phyloP scores from a whole-genome alignment of 2,797 vertebrate species.

The Spinus olivaceus region DNA sequence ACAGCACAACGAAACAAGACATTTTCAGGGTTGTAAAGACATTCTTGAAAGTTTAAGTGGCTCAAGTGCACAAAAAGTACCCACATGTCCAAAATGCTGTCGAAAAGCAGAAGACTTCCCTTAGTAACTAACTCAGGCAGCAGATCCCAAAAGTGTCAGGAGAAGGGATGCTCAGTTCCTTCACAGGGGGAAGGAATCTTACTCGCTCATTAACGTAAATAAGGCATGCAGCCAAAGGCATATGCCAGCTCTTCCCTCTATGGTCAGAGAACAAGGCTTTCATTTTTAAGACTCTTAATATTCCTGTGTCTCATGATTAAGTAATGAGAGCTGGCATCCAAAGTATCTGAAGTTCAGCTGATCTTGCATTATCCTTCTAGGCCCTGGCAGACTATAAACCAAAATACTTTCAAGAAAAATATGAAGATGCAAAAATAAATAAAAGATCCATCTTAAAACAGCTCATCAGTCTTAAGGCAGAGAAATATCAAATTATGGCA shows the following conservation, averaged over 20 bases:
- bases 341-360: conserved; percentile 74
- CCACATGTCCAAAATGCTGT: neutral
- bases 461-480: neutral
- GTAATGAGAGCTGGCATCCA: conserved; percentile 74
- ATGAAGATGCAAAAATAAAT: conserved; percentile 20
- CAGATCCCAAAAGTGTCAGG: neutral
- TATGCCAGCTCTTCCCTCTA: conserved; percentile 65
- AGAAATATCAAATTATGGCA: neutral
- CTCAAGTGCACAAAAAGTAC: neutral
- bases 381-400: conserved; percentile 60
- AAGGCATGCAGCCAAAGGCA: conserved; percentile 72
- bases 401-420: conserved; percentile 54
- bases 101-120: neutral
- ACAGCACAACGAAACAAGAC: neutral
- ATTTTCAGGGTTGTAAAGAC: neutral
- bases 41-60: neutral
- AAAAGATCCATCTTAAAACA: neutral
- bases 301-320: conserved; percentile 77
- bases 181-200: conserved; percentile 38
- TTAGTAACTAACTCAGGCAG: neutral
- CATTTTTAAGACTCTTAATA: conserved; percentile 76
- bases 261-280: conserved; percentile 61
- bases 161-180: neutral
- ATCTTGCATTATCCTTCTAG: conserved; percentile 72
- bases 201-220: conserved; percentile 73